A percentile compares a stretch with the other conserved stretches of the same genome.
Conservation (phyloP, 2,113 vertebrate species). For the Catharus fuscescens region DNA sequence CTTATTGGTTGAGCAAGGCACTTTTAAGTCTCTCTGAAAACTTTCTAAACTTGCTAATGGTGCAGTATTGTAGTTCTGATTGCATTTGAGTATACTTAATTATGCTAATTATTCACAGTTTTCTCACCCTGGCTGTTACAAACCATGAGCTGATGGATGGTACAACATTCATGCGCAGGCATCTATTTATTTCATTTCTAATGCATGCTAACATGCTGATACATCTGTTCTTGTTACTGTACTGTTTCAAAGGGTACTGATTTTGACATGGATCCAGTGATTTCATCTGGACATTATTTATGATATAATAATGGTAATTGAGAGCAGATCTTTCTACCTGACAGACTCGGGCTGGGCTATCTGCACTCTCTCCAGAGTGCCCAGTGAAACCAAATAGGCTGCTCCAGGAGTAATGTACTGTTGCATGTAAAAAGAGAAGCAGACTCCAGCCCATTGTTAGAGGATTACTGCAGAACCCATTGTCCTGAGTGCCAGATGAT, state of each 20-base stretch:
- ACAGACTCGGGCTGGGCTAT: background rate
- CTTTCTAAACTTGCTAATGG: background rate
- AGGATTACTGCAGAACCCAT: background rate
- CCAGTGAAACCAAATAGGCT: background rate
- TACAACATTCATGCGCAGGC: background rate
- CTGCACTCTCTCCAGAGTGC: background rate
- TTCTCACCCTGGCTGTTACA: background rate
- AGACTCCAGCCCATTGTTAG: background rate
- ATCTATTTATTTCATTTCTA: background rate
- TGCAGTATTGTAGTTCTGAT: background rate
- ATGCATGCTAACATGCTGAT: background rate
- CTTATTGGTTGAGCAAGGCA: background rate
- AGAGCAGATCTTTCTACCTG: background rate
- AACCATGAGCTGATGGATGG: background rate
- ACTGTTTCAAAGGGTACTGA: background rate
- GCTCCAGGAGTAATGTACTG: background rate
- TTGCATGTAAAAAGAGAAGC: background rate
- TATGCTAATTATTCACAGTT: background rate
- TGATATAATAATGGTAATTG: background rate
- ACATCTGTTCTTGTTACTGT: background rate
- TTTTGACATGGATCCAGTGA: background rate
- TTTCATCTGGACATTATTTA: constrained; percentile 26
- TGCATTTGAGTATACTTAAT: background rate
- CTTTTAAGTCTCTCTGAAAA: background rate
- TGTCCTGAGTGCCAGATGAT: background rate